Evolutionary conservation across 2,888 invertebrate genomes (phyloP), one percentile per base, ranked within the genome.

Genomic region (Cryptops parisi): DNA sequence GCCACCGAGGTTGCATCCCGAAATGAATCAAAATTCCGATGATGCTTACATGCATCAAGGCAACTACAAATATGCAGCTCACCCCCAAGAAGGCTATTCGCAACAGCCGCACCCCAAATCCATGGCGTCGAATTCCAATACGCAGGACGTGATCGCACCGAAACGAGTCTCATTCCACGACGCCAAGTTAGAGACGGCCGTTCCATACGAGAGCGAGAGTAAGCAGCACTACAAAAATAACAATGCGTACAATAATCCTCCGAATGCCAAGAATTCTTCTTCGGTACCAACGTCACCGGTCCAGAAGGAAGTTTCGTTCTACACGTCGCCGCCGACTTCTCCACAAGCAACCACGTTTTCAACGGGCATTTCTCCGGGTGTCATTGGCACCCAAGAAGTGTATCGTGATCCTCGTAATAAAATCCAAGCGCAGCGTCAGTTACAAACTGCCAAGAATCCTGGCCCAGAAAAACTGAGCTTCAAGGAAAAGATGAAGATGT

Each of bases 401-500:
- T 97, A 97, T 73, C 82, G 91, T 64, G 96, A 96, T 74, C 96
- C 94, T 12, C 78, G 94, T 60, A 77, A 82, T 62, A 80, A 84
- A 54, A 81, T 90, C n/a, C 73, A 91, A 60, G 88, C 87, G 2
- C 86, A 88, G 68, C 79, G 81, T 64, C 80, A 81, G 62, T 78
- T 78, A 58, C 50, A 51, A 22, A 43, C 65, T 63, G 78, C 82
- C 53, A 60, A 65, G 60, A 61, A 65, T 52, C 78, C 80, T 54
- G 78, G 86, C 58, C 89, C 89, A 2, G 94, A 96, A 68, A 89
- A 93, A 64, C 76, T 97, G 57, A 89, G 89, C 54, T 98, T 98
- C 73, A 85, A 91, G 69, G 97, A 98, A 71, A 98, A 98, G 73
- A 97, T 97, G 94, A 91, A 91, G 73, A 90, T 96, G 87, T 98